These are phyloP conservation scores for Hycleus cichorii DNA, from an alignment of 1,140 invertebrate genomes.

Conservation along the genomic window DNA sequence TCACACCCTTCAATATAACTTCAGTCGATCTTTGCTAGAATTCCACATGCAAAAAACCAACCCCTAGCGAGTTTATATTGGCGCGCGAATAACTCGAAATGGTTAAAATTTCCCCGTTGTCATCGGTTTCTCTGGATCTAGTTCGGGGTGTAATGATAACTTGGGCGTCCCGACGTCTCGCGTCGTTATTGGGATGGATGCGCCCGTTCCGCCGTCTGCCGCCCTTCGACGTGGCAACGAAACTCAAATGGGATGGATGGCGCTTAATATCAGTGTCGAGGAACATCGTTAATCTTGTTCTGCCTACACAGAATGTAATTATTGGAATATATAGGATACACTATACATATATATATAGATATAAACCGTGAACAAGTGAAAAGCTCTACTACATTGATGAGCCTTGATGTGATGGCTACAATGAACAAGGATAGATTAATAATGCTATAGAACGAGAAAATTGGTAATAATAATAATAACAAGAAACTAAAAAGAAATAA, in stretches of 20 bases:
- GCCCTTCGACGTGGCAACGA: slow-evolving; percentile 21
- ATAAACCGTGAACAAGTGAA: not conserved
- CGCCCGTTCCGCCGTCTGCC: not conserved
- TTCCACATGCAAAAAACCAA: slow-evolving; percentile 35
- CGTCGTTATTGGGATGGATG: not conserved
- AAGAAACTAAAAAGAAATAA: too few relatives aligned
- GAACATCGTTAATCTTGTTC: slow-evolving; percentile 39
- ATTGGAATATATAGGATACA: slow-evolving; percentile 29
- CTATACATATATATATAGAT: slow-evolving; percentile 2
- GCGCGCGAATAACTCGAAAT: too few relatives aligned
- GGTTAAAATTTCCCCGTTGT: too few relatives aligned
- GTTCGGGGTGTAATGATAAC: too few relatives aligned
- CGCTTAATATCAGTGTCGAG: slow-evolving; percentile 37
- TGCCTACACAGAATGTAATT: slow-evolving; percentile 41
- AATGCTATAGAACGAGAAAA: too few relatives aligned
- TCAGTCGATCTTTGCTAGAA: slow-evolving; percentile 6
- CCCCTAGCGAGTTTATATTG: not conserved
- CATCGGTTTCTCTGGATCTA: too few relatives aligned
- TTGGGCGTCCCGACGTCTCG: not conserved
- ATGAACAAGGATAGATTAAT: too few relatives aligned
- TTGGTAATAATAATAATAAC: too few relatives aligned
- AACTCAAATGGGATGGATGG: slow-evolving; percentile 24
- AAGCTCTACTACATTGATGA: not conserved
- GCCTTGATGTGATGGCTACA: too few relatives aligned
- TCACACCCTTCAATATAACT: not conserved